Evolutionary conservation across 2,888 invertebrate species (phyloP), one percentile per base, ranked within the genome.

Genomic region (Mamestra brassicae): DNA sequence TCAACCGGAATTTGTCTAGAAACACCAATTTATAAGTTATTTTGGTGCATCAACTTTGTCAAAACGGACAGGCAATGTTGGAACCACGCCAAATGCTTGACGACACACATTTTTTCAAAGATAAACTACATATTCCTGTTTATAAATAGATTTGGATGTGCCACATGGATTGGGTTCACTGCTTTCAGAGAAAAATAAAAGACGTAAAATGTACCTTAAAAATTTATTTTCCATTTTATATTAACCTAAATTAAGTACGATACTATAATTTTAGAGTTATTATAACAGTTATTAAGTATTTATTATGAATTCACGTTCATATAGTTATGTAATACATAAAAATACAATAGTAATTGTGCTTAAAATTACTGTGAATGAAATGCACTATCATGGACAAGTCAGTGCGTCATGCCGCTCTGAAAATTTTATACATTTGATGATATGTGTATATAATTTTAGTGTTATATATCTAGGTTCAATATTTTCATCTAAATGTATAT

Each of bases 211-310:
- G 89, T 93, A 91, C 93, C 95, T 95, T 96, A 95, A 89, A 94
- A 93, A 92, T 95, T 96, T 95, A 95, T 95, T 95, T 94, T 94
- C 91, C 93, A 91, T 92, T 95, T 95, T 93, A 95, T 87, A 93
- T 92, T 95, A 96, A 91, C 94, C 93, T 96, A 94, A 92, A 93
- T 94, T 95, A 95, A 95, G 94, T 96, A 96, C 94, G 93, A 93
- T 89, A 95, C 87, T 94, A 93, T 94, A 93, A 90, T 94, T 94
- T 90, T 93, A 94, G 92, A 92, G 94, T 95, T 95, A 92, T 92
- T 92, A 93, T 96, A 96, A 96, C 96, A 95, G 93, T 94, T 94
- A 93, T 94, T 94, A 94, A 92, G 93, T 93, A 93, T 93, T 95
- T 95, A 94, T 95, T 95, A 95, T 94, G 95, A 94, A 94, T 93